Evolutionary conservation across 2,888 invertebrate species (phyloP), one percentile per base, ranked within the genome.

Genomic region (Sarcophaga variegata): DNA sequence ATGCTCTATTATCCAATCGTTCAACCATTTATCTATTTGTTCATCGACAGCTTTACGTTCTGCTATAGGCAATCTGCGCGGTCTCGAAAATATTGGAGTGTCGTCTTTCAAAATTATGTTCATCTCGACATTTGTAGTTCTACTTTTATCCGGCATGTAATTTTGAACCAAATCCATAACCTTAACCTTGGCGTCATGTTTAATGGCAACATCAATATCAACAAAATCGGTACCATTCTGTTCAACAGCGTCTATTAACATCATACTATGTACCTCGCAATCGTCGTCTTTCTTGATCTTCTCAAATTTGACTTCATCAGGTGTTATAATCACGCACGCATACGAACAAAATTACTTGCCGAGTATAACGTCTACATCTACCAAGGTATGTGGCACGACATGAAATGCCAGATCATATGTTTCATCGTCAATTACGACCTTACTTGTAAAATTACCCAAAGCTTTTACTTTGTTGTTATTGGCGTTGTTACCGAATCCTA

Each of bases 1-100:
- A n/a, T 62, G 67, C 75, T 87, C 82, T 27, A 88, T 79, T 5
- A 88, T 83, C 1, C 81, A 85, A 1, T 83, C 78, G 3, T 64
- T n/a, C 20, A 81, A 37, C 81, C 81, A 81, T 17, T 69, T 47
- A 17, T 72, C 80, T 2, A 80, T 66, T 60, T 81, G 72, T 8
- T 67, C 72, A 11, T 81, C 80, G 59, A 80, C 59, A n/a, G 75
- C 8, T 20, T 66, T 66, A 37, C 69, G 67, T 11, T 66, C 66
- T 10, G 66, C 17, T 11, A 67, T n/a, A 17, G 67, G 45, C 10
- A 67, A 20, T 17, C 67, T 45, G 20, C 67, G 45, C 45, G 67
- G 67, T 67, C 67, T 67, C n/a, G 67, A 67, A 67, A 27, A 67
- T 27, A 67, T 67, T 45, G 67, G 67, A 14, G 45, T 80, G n/a